phyloP scores from a whole-genome alignment of 1,140 invertebrate genomes.

The Eueides isabella region DNA sequence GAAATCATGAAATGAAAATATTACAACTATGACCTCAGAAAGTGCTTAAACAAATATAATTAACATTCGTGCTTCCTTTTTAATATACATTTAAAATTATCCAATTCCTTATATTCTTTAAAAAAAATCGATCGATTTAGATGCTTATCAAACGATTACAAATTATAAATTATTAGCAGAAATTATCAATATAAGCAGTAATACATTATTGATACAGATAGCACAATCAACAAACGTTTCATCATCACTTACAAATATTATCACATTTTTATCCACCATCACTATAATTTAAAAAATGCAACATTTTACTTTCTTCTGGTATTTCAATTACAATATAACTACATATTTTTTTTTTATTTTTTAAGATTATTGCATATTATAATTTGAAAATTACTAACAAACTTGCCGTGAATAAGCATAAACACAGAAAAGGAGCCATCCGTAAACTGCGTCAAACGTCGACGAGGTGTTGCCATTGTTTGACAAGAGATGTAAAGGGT shows the following conservation, averaged over 20 bases:
- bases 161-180: neutral
- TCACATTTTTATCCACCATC: constrained; percentile 41
- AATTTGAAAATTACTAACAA: neutral
- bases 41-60: constrained; percentile 28
- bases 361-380: neutral
- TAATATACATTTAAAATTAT: constrained; percentile 21
- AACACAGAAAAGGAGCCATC: too few relatives aligned
- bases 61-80: constrained; percentile 21
- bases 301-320: constrained; percentile 5
- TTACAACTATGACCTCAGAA: constrained; percentile 13
- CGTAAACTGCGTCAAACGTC: too few relatives aligned
- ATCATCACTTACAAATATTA: constrained; percentile 35
- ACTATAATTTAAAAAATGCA: constrained; percentile 38
- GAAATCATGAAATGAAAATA: neutral
- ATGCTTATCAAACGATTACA: neutral
- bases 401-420: neutral
- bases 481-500: too few relatives aligned
- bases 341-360: neutral
- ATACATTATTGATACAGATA: neutral
- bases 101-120: constrained; percentile 25
- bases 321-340: neutral
- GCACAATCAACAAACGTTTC: neutral
- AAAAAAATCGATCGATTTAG: neutral
- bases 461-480: too few relatives aligned
- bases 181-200: neutral